These are phyloP conservation scores for Ageneiosus marmoratus DNA, from an alignment of 2,113 vertebrate species.

Conservation along the genomic window DNA sequence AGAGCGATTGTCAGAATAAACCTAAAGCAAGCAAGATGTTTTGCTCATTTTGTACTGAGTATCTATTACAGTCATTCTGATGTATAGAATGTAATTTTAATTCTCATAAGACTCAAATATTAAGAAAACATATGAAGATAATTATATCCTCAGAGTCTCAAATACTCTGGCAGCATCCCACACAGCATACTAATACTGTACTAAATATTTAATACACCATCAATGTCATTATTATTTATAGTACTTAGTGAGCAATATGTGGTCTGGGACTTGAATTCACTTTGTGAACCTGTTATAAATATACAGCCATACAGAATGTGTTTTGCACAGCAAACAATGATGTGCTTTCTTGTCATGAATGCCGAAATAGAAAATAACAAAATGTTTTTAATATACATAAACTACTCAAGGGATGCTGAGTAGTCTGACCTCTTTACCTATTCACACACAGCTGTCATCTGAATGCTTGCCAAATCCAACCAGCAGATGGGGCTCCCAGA, in stretches of 20 bases:
- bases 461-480: constrained; percentile 49
- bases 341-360: not conserved
- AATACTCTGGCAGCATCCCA: not conserved
- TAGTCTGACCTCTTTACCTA: constrained; percentile 45
- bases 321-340: not conserved
- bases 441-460: constrained; percentile 57
- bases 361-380: not conserved
- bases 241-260: not conserved
- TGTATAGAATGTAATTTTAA: not conserved
- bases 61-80: not conserved
- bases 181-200: not conserved
- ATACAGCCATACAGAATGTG: not conserved
- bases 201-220: not conserved
- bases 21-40: not conserved
- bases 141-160: not conserved
- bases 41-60: not conserved
- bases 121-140: not conserved
- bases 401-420: not conserved
- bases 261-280: not conserved
- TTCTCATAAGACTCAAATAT: not conserved
- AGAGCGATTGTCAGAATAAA: too few relatives aligned
- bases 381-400: not conserved
- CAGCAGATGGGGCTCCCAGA: constrained; percentile 63
- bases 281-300: not conserved
- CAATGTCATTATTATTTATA: not conserved